Conservation (phyloP, 30 jellyfish, hydroid and myxozoan genomes). For the Cassiopea andromeda region DNA sequence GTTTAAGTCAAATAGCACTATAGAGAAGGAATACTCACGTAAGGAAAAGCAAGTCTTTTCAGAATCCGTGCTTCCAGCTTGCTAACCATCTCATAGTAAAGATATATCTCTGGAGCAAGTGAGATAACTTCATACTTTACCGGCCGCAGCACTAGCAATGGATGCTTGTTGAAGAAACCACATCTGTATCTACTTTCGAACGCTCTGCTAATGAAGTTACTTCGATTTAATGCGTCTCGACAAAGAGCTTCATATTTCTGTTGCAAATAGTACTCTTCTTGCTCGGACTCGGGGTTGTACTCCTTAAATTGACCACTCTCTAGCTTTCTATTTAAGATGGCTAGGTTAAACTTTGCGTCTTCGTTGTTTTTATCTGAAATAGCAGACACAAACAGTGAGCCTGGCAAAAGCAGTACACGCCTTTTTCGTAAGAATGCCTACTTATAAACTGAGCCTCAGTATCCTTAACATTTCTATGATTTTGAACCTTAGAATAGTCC, state of each 20-base stretch:
- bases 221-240: slow-evolving; percentile 13
- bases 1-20: not conserved
- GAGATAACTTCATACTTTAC: slow-evolving; percentile 65
- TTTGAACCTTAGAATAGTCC: too few species aligned
- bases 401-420: too few species aligned
- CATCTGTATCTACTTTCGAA: slow-evolving; percentile 35
- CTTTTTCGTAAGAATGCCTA: too few species aligned
- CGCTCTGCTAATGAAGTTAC: not conserved
- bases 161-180: slow-evolving; percentile 49
- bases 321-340: slow-evolving; percentile 1
- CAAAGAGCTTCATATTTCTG: slow-evolving; percentile 51
- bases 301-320: not conserved
- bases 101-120: slow-evolving; percentile 66
- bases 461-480: too few species aligned
- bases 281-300: not conserved
- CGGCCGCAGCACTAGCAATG: slow-evolving; percentile 72
- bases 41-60: slow-evolving; percentile 80
- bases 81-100: slow-evolving; percentile 64
- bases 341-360: slow-evolving; percentile 27
- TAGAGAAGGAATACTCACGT: slow-evolving; percentile 65
- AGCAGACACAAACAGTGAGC: too few species aligned
- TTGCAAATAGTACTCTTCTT: slow-evolving; percentile 22
- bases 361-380: slow-evolving; percentile 27
- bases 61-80: slow-evolving; percentile 53
- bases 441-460: too few species aligned